Conservation (phyloP, 2,888 invertebrate species). For the Yponomeuta malinellus region DNA sequence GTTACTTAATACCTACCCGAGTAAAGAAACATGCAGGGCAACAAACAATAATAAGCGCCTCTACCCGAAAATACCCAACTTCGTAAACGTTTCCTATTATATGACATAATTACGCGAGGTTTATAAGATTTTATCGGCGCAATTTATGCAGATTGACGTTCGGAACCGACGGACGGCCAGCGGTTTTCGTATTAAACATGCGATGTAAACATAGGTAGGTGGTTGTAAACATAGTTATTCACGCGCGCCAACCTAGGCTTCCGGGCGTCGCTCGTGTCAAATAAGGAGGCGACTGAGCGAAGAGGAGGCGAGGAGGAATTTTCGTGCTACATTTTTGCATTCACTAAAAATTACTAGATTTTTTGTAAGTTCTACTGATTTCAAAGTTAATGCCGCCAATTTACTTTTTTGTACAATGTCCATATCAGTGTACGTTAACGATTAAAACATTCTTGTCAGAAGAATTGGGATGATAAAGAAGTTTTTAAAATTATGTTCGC, state of each 20-base stretch:
- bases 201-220: conserved; percentile 8
- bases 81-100: background rate
- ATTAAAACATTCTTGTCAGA: too few relatives aligned
- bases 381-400: too few relatives aligned
- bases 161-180: background rate
- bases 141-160: conserved; percentile 13
- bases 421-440: too few relatives aligned
- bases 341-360: too few relatives aligned
- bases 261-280: background rate
- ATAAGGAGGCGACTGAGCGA: background rate
- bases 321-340: too few relatives aligned
- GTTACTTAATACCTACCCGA: too few relatives aligned
- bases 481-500: too few relatives aligned
- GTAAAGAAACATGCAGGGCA: background rate
- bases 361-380: too few relatives aligned
- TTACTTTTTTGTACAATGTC: too few relatives aligned
- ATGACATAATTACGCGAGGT: conserved; percentile 14
- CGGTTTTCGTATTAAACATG: conserved; percentile 5
- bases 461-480: too few relatives aligned
- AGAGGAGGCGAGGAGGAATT: too few relatives aligned
- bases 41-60: background rate
- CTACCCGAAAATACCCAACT: background rate
- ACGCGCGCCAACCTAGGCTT: background rate
- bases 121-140: conserved; percentile 15
- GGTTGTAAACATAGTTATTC: conserved; percentile 9